These are phyloP conservation scores for Gallinago jamesoni DNA, from an alignment of 2,113 vertebrate genomes.

Conservation along the genomic window DNA sequence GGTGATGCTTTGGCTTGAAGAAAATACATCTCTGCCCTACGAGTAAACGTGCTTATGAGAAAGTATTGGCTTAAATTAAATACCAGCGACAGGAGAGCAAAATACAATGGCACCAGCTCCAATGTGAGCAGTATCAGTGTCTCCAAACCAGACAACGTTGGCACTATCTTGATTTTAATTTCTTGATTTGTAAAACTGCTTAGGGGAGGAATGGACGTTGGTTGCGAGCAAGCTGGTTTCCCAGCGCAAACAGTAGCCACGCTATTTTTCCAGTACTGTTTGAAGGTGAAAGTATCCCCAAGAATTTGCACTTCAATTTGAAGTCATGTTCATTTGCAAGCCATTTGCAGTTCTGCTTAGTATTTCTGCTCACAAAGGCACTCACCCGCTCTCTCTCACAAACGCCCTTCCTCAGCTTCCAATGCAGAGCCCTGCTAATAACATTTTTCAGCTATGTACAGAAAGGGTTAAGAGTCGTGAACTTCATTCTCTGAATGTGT, in stretches of 20 bases:
- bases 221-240: background rate
- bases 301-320: constrained; percentile 64
- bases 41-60: background rate
- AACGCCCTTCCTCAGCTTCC: background rate
- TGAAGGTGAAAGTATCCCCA: constrained; percentile 40
- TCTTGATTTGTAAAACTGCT: constrained; percentile 1
- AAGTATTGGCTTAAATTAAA: background rate
- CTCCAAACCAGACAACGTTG: constrained; percentile 5
- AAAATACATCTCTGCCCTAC: background rate
- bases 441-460: constrained; percentile 34
- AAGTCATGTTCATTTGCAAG: constrained; percentile 73
- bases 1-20: background rate
- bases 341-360: background rate
- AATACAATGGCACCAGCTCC: background rate
- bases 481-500: constrained; percentile 43
- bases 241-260: background rate
- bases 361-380: background rate
- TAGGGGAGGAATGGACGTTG: background rate
- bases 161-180: background rate
- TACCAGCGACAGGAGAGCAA: background rate
- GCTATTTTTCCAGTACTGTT: background rate
- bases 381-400: background rate
- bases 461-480: constrained; percentile 47
- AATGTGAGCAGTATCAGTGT: background rate
- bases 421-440: background rate